Percentiles rank a stretch among this genome's conserved stretches.
Conservation (phyloP, 1,140 invertebrate genomes). For the Zophobas morio region DNA sequence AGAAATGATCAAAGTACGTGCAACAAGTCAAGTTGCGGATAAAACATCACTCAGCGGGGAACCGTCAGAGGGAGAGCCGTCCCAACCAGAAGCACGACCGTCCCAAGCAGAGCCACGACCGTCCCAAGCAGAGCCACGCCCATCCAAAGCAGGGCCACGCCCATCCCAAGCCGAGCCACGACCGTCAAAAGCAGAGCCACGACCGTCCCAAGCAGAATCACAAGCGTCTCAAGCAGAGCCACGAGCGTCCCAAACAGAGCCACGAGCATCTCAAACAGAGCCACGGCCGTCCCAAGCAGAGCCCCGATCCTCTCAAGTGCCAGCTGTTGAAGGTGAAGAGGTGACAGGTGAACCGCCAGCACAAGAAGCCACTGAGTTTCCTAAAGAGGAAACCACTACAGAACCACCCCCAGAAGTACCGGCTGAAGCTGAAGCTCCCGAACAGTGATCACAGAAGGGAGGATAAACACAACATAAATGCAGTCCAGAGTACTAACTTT, state of each 20-base stretch:
- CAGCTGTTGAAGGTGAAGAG: background rate
- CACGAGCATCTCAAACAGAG: too few species aligned
- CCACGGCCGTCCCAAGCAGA: background rate
- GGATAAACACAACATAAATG: background rate
- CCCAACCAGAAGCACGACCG: too few species aligned
- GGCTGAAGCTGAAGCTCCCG: conserved; percentile 24
- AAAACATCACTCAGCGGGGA: background rate
- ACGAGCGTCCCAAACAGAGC: too few species aligned
- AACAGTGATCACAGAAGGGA: conserved; percentile 1
- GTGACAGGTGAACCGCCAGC: conserved; percentile 21
- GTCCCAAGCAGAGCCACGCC: too few species aligned
- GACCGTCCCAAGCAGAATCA: too few species aligned
- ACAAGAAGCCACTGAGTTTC: conserved; percentile 8
- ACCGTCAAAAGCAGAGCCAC: too few species aligned
- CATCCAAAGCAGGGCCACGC: too few species aligned
- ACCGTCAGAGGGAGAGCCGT: too few species aligned
- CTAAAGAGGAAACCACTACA: background rate
- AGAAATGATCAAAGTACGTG: background rate
- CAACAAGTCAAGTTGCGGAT: background rate
- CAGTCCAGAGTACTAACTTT: background rate
- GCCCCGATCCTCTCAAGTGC: background rate
- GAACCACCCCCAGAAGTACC: conserved; percentile 16
- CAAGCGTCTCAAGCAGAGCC: too few species aligned
- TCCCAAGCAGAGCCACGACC: too few species aligned
- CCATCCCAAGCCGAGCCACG: background rate